Conservation (phyloP, 2,113 vertebrate genomes). For the Dendrocopos noguchii region DNA sequence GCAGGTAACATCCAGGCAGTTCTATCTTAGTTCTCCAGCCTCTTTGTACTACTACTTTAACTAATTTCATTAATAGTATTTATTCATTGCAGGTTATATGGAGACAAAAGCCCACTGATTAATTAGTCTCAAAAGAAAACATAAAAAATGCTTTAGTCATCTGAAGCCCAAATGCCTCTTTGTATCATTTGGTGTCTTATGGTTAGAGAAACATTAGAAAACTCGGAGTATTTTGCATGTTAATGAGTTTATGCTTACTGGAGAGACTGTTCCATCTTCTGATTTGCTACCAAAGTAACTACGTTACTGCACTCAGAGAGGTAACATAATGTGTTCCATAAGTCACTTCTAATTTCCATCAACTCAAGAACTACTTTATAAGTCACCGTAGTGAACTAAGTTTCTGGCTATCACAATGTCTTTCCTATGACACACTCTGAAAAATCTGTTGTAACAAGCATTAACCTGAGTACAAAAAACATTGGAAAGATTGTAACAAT, state of each 20-base stretch:
- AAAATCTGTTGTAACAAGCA: not conserved
- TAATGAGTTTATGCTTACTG: not conserved
- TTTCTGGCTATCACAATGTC: not conserved
- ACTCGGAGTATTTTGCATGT: not conserved
- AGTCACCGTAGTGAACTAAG: not conserved
- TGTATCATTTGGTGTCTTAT: not conserved
- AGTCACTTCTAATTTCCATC: not conserved
- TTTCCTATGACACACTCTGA: not conserved
- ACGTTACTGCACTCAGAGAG: not conserved
- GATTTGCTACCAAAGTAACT: not conserved
- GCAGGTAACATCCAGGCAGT: fast-evolving
- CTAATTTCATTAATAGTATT: not conserved
- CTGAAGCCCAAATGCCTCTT: not conserved
- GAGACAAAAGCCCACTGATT: not conserved
- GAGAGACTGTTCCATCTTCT: not conserved
- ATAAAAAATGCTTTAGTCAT: not conserved
- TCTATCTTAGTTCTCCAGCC: not conserved
- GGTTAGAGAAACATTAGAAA: not conserved
- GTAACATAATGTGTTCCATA: not conserved
- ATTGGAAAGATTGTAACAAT: not conserved
- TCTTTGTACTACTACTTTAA: not conserved
- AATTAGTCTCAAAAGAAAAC: not conserved
- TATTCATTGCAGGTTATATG: not conserved
- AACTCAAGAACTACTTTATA: not conserved
- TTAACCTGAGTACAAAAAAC: not conserved